Evolutionary conservation across 2,113 vertebrate species (phyloP), one percentile per base, ranked within the genome.

Genomic region (Nipponia nippon): DNA sequence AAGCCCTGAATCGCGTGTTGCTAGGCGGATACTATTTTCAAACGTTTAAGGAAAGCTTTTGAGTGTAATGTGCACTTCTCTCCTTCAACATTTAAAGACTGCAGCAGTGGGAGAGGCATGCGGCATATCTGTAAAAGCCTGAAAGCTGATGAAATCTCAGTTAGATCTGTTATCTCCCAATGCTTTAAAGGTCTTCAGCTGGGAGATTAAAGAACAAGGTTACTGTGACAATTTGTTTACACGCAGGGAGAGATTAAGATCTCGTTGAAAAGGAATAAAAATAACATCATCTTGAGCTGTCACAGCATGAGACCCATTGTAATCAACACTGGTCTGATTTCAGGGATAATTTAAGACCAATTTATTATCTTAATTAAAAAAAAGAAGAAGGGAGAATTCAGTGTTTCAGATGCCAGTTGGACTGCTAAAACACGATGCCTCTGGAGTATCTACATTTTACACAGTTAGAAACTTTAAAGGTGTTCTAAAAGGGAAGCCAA

Each of bases 321-420:
- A 99, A 99, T 99, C 99, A 99, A 99, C 97, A 99, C 98, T 99
- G 99, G 99, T 99, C 99, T 99, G 99, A 99, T 99, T 99, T 99
- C 99, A 99, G 98, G 99, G 99, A 99, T 99, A 99, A 99, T 99
- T 99, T 99, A 99, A 99, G 99, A 98, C 98, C 99, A 99, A 99
- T 99, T 99, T 99, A 99, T 99, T 99, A 99, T 99, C 99, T 99
- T 98, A 98, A 98, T 99, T 99, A 98, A 99, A 99, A 98, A 98
- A 95, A 81, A 94, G 96, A 93, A 52, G 75, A 93, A 94, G 91
- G 91, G 97, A 95, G 96, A 98, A 98, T 95, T 98, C 93, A 93
- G 26, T 66, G 96, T 97, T 98, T 98, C 96, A 93, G 95, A 98
- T 96, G 96, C 95, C 79, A 47, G 75, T 97, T 94, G 96, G 92